Conservation (phyloP, 2,888 invertebrate species). For the Metellina segmentata region DNA sequence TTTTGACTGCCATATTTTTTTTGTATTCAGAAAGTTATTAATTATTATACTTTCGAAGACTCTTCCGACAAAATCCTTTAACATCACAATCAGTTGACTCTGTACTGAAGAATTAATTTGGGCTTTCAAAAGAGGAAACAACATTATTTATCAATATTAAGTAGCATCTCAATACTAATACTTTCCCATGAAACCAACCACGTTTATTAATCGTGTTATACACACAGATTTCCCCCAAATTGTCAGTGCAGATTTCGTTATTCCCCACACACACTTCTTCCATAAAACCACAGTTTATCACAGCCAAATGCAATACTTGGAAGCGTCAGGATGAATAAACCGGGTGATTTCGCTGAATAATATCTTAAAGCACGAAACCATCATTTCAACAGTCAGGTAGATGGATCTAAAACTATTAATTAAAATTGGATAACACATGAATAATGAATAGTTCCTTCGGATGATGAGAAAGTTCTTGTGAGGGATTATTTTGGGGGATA, state of each 20-base stretch:
- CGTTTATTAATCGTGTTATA: background rate
- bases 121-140: no score
- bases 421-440: constrained; percentile 29
- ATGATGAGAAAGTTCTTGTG: constrained; percentile 6
- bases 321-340: background rate
- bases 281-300: background rate
- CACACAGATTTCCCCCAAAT: background rate
- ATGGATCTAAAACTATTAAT: constrained; percentile 17
- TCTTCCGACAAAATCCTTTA: no score
- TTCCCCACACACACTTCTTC: background rate
- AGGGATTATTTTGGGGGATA: constrained; percentile 20
- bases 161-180: background rate
- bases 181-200: background rate
- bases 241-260: background rate
- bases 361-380: background rate
- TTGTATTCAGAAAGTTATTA: no score
- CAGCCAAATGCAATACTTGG: background rate
- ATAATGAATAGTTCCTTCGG: constrained; percentile 16
- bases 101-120: no score
- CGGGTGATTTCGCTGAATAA: background rate
- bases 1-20: no score
- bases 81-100: no score
- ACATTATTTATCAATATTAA: background rate
- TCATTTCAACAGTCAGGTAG: background rate
- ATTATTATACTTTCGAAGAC: no score